Base-by-base conservation (phyloP, 2,888 invertebrate species). In the Parascotia fuliginaria region DNA sequence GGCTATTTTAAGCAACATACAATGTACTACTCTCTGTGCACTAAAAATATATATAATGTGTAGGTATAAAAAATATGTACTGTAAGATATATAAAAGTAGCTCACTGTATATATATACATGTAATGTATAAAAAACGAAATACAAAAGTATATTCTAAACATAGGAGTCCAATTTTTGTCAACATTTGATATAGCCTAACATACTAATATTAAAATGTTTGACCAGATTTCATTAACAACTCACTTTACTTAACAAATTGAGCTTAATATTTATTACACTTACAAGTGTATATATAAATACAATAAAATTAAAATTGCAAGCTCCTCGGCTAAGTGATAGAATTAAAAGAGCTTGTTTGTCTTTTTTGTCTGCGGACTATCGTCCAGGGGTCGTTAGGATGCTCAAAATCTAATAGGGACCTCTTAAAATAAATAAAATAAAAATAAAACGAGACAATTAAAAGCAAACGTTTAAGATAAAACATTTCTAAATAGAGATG, bases 291-390 rank as follows among this genome's bases (percentile, higher is more conserved):
- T n/a, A n/a, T n/a, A n/a, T n/a, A n/a, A n/a, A n/a, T 15, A 15
- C 9, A 15, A n/a, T n/a, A n/a, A n/a, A 33, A 3, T 16, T n/a
- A 19, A 48, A 58, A 48, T 27, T 15, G 29, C 33, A 9, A 34
- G 42, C 42, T 55, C 48, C 19, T 3, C 19, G 37, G 22, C 45
- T 53, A 48, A 31, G 34, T 46, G 33, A 40, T 49, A 46, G 31
- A 52, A 55, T 45, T 36, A 41, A 45, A 65, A 52, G 46, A 24
- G 16, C 32, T 33, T 49, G 46, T 52, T 57, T 12, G 5, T 53
- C 41, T 52, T 52, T 44, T 57, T 55, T 34, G 52, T 65, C 48
- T 46, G 42, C 39, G 36, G 37, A 47, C 40, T 19, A 41, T 55
- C 9, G 38, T 36, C 36, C 38, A 41, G 49, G 36, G 55, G 46